Evolutionary conservation across 1,140 invertebrate species (phyloP).

Genomic region (Carcinoscorpius rotundicauda): DNA sequence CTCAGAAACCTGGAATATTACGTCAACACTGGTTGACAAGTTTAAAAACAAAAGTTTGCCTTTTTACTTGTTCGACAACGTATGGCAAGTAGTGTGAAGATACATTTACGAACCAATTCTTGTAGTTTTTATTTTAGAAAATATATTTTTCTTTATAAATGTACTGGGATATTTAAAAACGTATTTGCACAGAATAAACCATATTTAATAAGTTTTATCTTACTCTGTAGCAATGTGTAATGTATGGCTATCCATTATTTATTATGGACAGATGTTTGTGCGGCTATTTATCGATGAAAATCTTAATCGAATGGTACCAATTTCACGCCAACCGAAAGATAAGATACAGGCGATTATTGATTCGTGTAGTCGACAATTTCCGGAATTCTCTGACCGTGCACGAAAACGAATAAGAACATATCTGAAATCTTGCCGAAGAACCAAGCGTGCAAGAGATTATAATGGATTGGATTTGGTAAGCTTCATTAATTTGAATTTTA

Average conservation of each 20-base stretch:
- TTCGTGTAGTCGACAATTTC: slow-evolving; percentile 90
- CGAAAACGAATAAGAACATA: slow-evolving; percentile 90
- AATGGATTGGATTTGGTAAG: slow-evolving; percentile 51
- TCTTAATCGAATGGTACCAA: slow-evolving; percentile 87
- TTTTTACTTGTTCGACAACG: no score
- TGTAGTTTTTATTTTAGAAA: no score
- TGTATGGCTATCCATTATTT: not conserved
- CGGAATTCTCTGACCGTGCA: slow-evolving; percentile 86
- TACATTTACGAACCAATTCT: no score
- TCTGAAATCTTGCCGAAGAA: slow-evolving; percentile 85
- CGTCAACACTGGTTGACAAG: no score
- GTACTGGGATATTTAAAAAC: no score
- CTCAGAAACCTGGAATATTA: no score
- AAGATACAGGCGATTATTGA: slow-evolving; percentile 97
- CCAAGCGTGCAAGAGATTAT: slow-evolving; percentile 59
- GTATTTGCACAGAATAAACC: not conserved
- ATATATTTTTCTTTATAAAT: no score
- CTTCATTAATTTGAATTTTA: not conserved
- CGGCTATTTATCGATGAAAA: slow-evolving; percentile 94
- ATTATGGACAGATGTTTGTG: slow-evolving; percentile 82
- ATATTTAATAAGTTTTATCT: no score
- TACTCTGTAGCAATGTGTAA: no score
- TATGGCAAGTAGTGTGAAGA: no score
- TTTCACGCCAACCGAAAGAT: slow-evolving; percentile 94
- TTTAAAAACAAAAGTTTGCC: no score